Evolutionary conservation across 2,888 invertebrate species (phyloP), one percentile per base, ranked within the genome.

Genomic region (Ormyrus nitidulus): DNA sequence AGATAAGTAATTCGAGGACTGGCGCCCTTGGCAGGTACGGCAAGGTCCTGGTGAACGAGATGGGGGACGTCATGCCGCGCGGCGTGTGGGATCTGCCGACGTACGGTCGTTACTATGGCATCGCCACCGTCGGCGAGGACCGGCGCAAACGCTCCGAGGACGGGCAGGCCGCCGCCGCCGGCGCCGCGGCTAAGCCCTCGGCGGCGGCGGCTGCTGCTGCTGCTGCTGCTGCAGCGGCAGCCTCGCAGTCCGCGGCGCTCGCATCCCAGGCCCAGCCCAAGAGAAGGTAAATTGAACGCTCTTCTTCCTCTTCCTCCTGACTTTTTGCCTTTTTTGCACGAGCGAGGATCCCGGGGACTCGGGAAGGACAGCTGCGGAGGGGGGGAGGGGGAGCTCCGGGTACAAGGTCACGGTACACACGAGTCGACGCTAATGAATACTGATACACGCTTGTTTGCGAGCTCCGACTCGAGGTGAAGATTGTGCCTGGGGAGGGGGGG

Each of bases 121-220:
- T 64, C 48, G 86, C 86, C 19, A 2, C 19, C 1, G 19, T 19
- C 72, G 83, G 80, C 49, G 88, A 88, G 11, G 87, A 88, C 56
- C 87, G 89, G 34, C 87, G 89, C 51, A 89, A 89, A 76, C 83
- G 88, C 51, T 88, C 88, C 56, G 88, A 88, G 10, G 87, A 86
- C 59, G 77, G 84, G 2, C 64, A 65, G 19, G 6, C 19, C 66
- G 6, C 11, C 49, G 13, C 9, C 62, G 2, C 6, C 66, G 11
- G 34, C 71, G 1, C 8, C 49, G 5, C 19, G 19, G 34, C 70
- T 6, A 19, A 51, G 8, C 54, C 51, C 8, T 64, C 71, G 5
- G 48, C 64, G 8, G 34, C 66, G 34, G 9, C 56, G n/a, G n/a
- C n/a, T n/a, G n/a, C n/a, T 5, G 13, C 58, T 5, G 19, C 68